Conservation (phyloP, 2,113 vertebrate genomes). For the Stigmatopora nigra region DNA sequence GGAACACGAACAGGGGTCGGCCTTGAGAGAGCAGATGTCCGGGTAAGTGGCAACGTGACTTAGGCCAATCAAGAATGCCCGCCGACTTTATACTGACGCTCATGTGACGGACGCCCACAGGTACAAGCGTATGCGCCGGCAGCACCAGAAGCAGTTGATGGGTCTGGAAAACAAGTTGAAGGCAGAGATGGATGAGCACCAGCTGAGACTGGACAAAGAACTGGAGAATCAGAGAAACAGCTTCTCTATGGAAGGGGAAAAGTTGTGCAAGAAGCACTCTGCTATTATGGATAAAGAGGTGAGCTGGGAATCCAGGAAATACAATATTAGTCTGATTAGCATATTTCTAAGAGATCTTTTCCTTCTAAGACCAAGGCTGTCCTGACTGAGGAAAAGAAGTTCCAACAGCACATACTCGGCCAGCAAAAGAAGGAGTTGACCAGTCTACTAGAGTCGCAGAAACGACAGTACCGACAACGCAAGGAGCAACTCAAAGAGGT, state of each 20-base stretch:
- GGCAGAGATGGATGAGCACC: conserved; percentile 83
- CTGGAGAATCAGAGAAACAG: conserved; percentile 83
- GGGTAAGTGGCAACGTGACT: conserved; percentile 46
- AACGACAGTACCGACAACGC: conserved; percentile 82
- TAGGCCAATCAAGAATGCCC: too few species aligned
- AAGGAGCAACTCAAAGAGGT: conserved; percentile 93
- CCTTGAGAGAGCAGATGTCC: conserved; percentile 84
- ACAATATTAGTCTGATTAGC: background rate
- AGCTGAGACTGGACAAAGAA: conserved; percentile 82
- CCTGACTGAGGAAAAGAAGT: conserved; percentile 82
- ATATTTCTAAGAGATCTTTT: background rate
- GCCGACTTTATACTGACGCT: background rate
- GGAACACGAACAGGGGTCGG: conserved; percentile 87
- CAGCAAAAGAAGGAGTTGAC: conserved; percentile 90
- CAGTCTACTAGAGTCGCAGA: conserved; percentile 79
- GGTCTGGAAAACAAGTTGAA: conserved; percentile 83
- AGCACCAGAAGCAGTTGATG: conserved; percentile 89
- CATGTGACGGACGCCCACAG: conserved; percentile 13
- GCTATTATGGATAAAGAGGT: conserved; percentile 83
- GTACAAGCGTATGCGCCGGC: conserved; percentile 87
- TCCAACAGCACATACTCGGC: conserved; percentile 85
- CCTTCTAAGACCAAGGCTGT: conserved; percentile 67
- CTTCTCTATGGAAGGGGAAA: conserved; percentile 81
- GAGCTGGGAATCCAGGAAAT: conserved; percentile 3
- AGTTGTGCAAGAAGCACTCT: conserved; percentile 79